Conservation (phyloP, 2,113 vertebrate genomes). For the Leiothrix lutea region DNA sequence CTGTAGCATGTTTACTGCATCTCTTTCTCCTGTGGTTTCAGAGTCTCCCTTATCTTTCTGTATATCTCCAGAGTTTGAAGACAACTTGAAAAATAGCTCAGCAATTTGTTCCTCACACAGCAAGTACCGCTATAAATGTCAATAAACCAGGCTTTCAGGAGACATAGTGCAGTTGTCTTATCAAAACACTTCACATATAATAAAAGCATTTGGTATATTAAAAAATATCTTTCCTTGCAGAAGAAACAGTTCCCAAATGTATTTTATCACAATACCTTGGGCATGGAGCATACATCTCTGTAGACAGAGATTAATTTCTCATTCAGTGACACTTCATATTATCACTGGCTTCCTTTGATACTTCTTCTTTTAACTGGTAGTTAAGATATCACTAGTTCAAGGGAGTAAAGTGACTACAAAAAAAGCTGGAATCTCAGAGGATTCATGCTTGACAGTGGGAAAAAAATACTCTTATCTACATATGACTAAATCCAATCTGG, state of each 20-base stretch:
- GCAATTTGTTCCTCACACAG: background rate
- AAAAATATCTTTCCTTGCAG: background rate
- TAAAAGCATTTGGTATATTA: background rate
- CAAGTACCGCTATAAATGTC: background rate
- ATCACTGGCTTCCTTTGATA: conserved; percentile 40
- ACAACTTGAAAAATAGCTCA: background rate
- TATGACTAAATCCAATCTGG: background rate
- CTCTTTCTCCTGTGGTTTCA: background rate
- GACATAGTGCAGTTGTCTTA: conserved; percentile 2
- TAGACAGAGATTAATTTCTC: conserved; percentile 39
- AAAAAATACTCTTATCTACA: background rate
- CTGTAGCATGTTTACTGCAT: background rate
- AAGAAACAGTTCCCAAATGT: conserved; percentile 7
- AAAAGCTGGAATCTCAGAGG: background rate
- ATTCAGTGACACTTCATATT: background rate
- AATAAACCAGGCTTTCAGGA: conserved; percentile 24
- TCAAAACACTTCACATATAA: conserved; percentile 36
- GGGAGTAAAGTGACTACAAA: background rate
- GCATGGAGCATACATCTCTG: background rate
- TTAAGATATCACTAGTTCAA: conserved; percentile 26
- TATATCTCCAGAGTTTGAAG: background rate
- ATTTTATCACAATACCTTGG: conserved; percentile 16
- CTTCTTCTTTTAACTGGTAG: conserved; percentile 11
- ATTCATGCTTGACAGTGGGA: background rate
- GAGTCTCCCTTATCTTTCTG: background rate